Evolutionary conservation across 2,797 vertebrate species (phyloP).

Genomic region (Xerus rutilus): DNA sequence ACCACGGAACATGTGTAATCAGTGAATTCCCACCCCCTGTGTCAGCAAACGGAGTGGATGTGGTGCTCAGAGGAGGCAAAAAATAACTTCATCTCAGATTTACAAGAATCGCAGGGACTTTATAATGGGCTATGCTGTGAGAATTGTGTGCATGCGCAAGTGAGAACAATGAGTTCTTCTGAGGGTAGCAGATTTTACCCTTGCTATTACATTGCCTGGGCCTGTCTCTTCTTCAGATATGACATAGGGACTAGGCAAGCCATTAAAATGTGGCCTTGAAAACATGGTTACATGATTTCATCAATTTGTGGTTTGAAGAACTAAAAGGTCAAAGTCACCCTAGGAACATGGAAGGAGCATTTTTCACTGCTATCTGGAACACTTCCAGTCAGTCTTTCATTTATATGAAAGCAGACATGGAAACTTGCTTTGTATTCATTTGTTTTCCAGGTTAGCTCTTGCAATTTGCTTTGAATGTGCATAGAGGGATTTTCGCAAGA

Average conservation of each 20-base stretch:
- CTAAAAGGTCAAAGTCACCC: neutral
- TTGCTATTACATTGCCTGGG: neutral
- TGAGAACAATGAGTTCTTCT: slow-evolving; percentile 37
- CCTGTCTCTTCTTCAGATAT: neutral
- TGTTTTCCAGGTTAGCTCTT: slow-evolving; percentile 68
- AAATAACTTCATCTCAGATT: slow-evolving; percentile 48
- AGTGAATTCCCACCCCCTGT: neutral
- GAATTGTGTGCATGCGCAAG: neutral
- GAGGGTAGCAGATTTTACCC: neutral
- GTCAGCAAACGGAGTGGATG: neutral
- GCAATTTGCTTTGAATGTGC: slow-evolving; percentile 62
- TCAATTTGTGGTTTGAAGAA: slow-evolving; percentile 18
- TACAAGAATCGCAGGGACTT: neutral
- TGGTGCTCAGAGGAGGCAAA: slow-evolving; percentile 17
- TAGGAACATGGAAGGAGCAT: neutral
- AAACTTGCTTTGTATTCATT: slow-evolving; percentile 49
- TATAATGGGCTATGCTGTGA: neutral
- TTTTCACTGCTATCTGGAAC: neutral
- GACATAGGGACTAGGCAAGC: neutral
- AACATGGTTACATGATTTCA: neutral
- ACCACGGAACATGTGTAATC: neutral
- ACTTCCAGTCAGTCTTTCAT: neutral
- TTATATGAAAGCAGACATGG: slow-evolving; percentile 26
- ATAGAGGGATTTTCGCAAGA: slow-evolving; percentile 47
- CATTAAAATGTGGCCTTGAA: neutral